Base-by-base conservation (phyloP, 2,113 vertebrate genomes). In the Chaetura pelagica region DNA sequence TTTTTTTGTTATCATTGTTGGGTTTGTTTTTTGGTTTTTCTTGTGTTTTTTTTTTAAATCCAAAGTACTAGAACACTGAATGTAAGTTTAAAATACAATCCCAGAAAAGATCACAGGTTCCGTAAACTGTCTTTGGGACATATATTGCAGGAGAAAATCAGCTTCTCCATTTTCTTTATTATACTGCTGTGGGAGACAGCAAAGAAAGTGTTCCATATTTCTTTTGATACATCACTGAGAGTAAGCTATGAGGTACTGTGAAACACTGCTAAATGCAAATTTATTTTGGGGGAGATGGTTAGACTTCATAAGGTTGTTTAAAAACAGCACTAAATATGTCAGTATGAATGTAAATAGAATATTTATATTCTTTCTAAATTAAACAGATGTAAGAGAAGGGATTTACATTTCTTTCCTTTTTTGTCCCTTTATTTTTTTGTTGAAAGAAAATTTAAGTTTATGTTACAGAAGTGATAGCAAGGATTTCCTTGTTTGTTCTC, bases 251-350 rank as follows among this genome's bases (percentile, higher is more conserved):
- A 44, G 55, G 64, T 89, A 72, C 44, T 57, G 44, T 87, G 92
- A 81, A 94, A 67, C 55, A 81, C 48, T 58, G 52, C 27, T 87
- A 77, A 92, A 92, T 59, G 23, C 34, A 81, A 83, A 86, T 86
- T 34, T 21, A 74, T 90, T 93, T 95, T 89, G 5, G 19, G 38
- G 38, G 81, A 9, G 32, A 87, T 82, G 44, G 81, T 91, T 91
- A 87, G 69, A 68, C 55, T 87, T 71, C 88, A 88, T 92, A 78
- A 75, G n/a, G 12, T 21, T 81, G 72, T 89, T 92, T 89, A 55
- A 93, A 97, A 95, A 5, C 54, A 84, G 16, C 15, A 68, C 48
- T 75, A 85, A 74, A 76, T 62, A 87, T 61, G 44, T 75, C 86
- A 57, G 27, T 61, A 21, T 16, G 63, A 89, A 81, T 64, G 66